A percentile compares a stretch with the other conserved stretches of the same genome.
Evolutionary conservation across 2,888 invertebrate species (phyloP).

Genomic region (Priocnemis perturbator): DNA sequence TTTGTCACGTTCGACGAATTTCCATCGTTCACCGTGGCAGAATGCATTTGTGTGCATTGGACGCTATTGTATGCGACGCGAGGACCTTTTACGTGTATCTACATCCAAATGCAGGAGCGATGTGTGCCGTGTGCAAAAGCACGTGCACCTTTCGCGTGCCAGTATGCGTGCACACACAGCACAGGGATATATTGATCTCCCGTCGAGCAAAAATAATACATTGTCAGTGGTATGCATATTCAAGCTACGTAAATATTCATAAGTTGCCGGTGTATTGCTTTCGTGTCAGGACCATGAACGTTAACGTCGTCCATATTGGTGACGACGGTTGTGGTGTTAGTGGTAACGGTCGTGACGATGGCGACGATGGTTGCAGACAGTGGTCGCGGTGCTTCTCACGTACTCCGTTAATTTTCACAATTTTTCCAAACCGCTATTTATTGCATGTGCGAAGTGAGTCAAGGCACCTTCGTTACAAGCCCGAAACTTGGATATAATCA

Average conservation of each 20-base stretch:
- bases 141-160: background rate
- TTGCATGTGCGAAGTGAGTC: too few relatives aligned
- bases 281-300: conserved; percentile 53
- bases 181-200: conserved; percentile 66
- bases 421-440: conserved; percentile 20
- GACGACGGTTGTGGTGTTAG: conserved; percentile 20
- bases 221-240: conserved; percentile 70
- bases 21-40: conserved; percentile 53
- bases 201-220: conserved; percentile 71
- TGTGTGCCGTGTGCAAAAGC: background rate
- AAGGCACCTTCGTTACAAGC: too few relatives aligned
- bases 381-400: conserved; percentile 10
- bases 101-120: background rate
- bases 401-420: conserved; percentile 33
- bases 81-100: background rate
- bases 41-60: background rate
- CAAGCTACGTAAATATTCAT: conserved; percentile 72
- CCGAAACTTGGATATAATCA: too few relatives aligned
- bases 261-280: conserved; percentile 63
- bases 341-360: conserved; percentile 17
- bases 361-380: background rate
- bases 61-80: too few relatives aligned
- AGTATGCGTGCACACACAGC: conserved; percentile 17
- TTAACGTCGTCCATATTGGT: conserved; percentile 31
- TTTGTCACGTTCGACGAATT: conserved; percentile 58